Evolutionary conservation across 2,888 invertebrate species (phyloP), one percentile per base, ranked within the genome.

Genomic region (Cecidostiba fungosa): DNA sequence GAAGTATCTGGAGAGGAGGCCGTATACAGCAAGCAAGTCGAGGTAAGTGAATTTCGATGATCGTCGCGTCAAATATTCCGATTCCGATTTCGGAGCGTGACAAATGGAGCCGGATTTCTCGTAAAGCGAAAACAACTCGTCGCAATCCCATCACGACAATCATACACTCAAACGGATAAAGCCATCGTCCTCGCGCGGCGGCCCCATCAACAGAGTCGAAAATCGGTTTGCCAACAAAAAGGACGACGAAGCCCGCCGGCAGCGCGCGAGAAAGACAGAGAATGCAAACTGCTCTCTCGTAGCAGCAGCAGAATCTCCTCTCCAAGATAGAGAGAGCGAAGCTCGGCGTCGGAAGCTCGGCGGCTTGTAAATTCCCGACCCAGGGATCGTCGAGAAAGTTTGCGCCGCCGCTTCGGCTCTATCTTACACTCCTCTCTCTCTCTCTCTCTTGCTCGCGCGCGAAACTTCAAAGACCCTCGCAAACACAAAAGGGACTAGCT

Each of bases 391-490:
- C 66, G 29, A 66, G 66, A 66, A 66, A 66, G 66, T 66, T 66
- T 66, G 29, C 66, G 66, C 66, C 66, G 23, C 66, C 72, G 23
- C 66, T 43, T 43, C 14, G 72, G 72, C n/a, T 39, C 43, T 72
- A 39, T 72, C 72, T 43, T 39, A 39, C 10, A 36, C 36, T 29
- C 62, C 47, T 23, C 82, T 70, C 62, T 62, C 74, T 59, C 73
- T 39, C 23, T 43, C 62, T 36, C 81, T 73, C 81, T 19, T 50
- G 66, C 79, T n/a, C 69, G 36, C 72, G 72, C 39, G 80, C 39
- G 62, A 80, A 85, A 85, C 85, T 81, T 85, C 85, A 85, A 85
- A 85, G 85, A 85, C 76, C 84, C 80, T 77, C 47, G 76, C 79
- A 80, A 76, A 77, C 43, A 76, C 76, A 80, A 79, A 84, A 80